A percentile compares a stretch with the other conserved stretches of the same genome.
phyloP scores from a whole-genome alignment of 2,888 invertebrate species.

The Camptogramma bilineatum region DNA sequence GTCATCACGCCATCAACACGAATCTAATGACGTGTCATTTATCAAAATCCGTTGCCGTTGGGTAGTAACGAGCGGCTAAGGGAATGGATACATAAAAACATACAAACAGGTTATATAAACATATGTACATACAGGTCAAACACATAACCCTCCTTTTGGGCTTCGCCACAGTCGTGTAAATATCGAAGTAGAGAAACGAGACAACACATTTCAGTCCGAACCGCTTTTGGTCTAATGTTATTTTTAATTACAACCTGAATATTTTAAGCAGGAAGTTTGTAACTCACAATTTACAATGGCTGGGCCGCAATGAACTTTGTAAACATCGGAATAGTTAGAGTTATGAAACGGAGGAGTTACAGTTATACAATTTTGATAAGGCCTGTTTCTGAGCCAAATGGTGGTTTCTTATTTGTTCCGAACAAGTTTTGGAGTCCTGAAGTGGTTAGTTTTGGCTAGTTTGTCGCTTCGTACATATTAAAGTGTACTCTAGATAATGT shows the following conservation, averaged over 20 bases:
- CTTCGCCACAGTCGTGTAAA: no score
- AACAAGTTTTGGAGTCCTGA: slow-evolving; percentile 20
- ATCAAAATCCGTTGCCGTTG: no score
- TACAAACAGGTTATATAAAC: no score
- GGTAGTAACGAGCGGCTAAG: no score
- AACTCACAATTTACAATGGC: slow-evolving; percentile 48
- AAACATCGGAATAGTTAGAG: slow-evolving; percentile 30
- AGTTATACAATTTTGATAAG: slow-evolving; percentile 30
- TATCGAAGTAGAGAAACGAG: neutral
- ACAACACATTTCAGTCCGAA: neutral
- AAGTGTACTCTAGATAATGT: no score
- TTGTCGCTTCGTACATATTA: neutral
- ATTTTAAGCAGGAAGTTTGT: slow-evolving; percentile 42
- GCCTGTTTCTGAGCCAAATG: slow-evolving; percentile 16
- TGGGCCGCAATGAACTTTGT: slow-evolving; percentile 45
- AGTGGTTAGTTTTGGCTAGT: slow-evolving; percentile 8
- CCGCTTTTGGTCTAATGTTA: slow-evolving; percentile 28
- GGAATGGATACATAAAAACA: no score
- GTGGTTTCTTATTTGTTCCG: slow-evolving; percentile 21
- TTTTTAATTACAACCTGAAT: slow-evolving; percentile 54
- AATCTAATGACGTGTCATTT: no score
- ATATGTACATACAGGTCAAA: no score
- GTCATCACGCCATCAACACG: no score
- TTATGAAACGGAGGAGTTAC: slow-evolving; percentile 24
- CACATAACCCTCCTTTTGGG: no score